Conservation (phyloP, 2,888 invertebrate genomes). For the Bimastos eiseni region DNA sequence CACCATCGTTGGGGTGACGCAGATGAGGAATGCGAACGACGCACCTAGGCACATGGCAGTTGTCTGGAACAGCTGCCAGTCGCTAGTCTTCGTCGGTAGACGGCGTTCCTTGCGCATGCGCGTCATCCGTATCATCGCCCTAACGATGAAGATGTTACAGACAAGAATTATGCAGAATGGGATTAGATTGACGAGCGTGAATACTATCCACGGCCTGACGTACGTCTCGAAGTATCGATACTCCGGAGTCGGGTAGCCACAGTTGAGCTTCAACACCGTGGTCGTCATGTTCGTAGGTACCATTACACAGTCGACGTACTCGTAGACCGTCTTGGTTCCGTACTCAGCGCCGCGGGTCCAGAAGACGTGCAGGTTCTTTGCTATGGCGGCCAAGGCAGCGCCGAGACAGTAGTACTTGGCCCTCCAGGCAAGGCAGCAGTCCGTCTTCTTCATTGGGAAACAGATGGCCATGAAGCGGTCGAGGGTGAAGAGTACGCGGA, state of each 20-base stretch:
- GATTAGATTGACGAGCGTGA: conserved; percentile 40
- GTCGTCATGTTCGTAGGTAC: background rate
- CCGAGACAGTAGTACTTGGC: conserved; percentile 35
- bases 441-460: conserved; percentile 40
- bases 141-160: conserved; percentile 45
- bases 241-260: conserved; percentile 39
- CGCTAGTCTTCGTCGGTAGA: background rate
- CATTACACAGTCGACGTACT: background rate
- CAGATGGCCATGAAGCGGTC: conserved; percentile 44
- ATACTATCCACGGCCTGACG: conserved; percentile 47
- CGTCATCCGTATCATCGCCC: conserved; percentile 38
- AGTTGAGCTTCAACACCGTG: conserved; percentile 35
- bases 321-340: background rate
- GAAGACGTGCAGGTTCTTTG: conserved; percentile 44
- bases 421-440: conserved; percentile 30
- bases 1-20: conserved; percentile 46
- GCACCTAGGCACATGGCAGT: conserved; percentile 46
- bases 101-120: background rate
- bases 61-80: conserved; percentile 34
- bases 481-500: conserved; percentile 42
- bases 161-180: conserved; percentile 45
- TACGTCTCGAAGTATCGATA: conserved; percentile 44
- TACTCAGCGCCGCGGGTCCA: conserved; percentile 45
- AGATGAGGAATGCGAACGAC: conserved; percentile 46
- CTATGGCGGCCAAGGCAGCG: conserved; percentile 32